Evolutionary conservation across 2,888 invertebrate genomes (phyloP), one percentile per base, ranked within the genome.

Genomic region (Xestia sexstrigata): DNA sequence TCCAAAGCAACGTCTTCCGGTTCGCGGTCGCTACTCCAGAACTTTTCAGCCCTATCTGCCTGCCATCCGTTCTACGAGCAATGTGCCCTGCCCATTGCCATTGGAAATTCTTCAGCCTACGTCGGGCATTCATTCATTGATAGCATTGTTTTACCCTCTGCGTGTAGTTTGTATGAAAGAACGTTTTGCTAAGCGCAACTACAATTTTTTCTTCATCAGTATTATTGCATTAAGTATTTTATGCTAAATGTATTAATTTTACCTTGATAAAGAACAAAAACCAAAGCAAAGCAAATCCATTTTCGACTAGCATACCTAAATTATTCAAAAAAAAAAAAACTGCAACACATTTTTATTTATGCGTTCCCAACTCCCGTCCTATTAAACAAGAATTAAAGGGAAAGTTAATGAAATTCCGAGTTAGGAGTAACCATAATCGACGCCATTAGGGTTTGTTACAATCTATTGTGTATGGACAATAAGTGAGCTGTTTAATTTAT

Each of bases 381-480:
- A 87, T 74, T 35, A 71, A 75, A 87, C 78, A 79, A 84, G 85
- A 70, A 84, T 82, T 86, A 89, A 90, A 83, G 52, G 60, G 86
- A 88, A 86, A 87, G 88, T 88, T 94, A 95, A 95, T 95, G 95
- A 95, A 95, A 95, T 95, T 94, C 94, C 93, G 76, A 86, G 85
- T 87, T 82, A 70, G 65, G 65, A 42, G 65, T 65, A 42, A 78
- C 82, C 88, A 88, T 94, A 95, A 95, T 95, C 93, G 93, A 89
- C 84, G 89, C 93, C 89, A 94, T 95, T 94, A 94, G 90, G 91
- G 91, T 92, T 95, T 91, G 94, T 95, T 95, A 95, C 92, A 92
- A 92, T 91, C 95, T 93, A 95, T 95, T 95, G 95, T 95, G 82
- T 87, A 83, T 91, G 90, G 92, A 95, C 94, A 95, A 95, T 93